Evolutionary conservation across 2,797 vertebrate species (phyloP), one percentile per base, ranked within the genome.

Genomic region (Glossophaga mutica): DNA sequence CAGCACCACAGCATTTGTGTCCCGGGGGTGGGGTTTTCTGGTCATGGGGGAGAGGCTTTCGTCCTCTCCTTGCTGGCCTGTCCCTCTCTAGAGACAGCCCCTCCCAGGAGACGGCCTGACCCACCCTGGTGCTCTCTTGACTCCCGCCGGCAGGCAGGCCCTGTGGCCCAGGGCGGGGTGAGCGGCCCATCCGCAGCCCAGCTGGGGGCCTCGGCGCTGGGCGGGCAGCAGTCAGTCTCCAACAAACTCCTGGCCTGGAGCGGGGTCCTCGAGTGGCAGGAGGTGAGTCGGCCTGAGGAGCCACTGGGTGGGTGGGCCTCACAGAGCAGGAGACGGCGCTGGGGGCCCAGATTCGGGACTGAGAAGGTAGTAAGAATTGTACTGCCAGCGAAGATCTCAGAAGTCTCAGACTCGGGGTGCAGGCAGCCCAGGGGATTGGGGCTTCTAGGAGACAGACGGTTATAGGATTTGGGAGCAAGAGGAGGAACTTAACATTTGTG

Each of bases 261-360:
- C 0, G 99, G 99, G 0, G 99, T 99, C 39, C 98, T 99, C 1
- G 99, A 99, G 97, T 99, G 99, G 99, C 99, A 99, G 93, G 99
- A 99, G 99, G 99, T 99, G 98, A 99, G 97, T 39, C 18, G n/a
- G 16, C 34, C 26, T 2, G 2, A 7, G n/a, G 26, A 21, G 52
- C 26, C 6, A 0, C 1, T 9, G 76, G 76, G 42, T 46, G 0
- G 0, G 9, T 3, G 9, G 52, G 1, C 67, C 19, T 9, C 1
- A 6, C 12, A 9, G 48, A 12, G 46, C 52, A 26, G 2, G 37
- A 46, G 16, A 15, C 9, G 0, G 55, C 65, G 24, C 16, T 44
- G 44, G 68, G 42, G 34, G 15, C 19, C 22, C 15, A 1, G 52
- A 50, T 42, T 71, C 10, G 16, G 18, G 83, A 24, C 15, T 3